phyloP scores from a whole-genome alignment of 1,140 invertebrate genomes.

The Aphelenchoides besseyi region DNA sequence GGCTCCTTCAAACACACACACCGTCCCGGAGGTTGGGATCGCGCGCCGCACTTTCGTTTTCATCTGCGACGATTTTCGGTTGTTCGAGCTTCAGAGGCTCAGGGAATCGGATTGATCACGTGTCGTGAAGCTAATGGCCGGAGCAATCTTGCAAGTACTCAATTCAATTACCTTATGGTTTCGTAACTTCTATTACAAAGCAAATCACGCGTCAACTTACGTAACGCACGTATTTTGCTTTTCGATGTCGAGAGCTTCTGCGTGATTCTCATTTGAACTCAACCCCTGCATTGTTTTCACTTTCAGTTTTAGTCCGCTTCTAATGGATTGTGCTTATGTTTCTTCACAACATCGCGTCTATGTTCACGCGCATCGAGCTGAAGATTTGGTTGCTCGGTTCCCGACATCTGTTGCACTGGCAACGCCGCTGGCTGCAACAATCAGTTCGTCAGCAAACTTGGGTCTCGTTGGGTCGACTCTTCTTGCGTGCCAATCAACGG shows the following conservation, averaged over 20 bases:
- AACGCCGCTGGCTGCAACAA: neutral
- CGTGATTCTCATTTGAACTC: no score
- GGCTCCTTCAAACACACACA: no score
- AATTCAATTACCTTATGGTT: neutral
- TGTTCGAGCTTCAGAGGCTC: neutral
- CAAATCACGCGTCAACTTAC: neutral
- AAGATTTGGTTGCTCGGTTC: neutral
- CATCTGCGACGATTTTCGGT: neutral
- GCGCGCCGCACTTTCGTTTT: slow-evolving; percentile 4
- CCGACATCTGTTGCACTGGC: neutral
- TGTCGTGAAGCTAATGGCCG: neutral
- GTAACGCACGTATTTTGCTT: no score
- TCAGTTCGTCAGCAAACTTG: no score
- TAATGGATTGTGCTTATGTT: slow-evolving; percentile 17
- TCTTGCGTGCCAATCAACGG: no score
- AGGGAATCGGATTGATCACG: neutral
- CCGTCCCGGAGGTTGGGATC: neutral
- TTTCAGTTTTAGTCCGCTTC: no score
- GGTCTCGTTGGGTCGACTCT: no score
- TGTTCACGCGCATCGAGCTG: neutral
- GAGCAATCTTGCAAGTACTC: neutral
- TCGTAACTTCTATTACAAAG: neutral
- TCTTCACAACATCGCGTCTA: neutral
- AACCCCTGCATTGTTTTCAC: no score
- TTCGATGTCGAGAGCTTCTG: neutral